Conservation (phyloP, 1,140 invertebrate genomes). For the Zaprionus tsacasi region DNA sequence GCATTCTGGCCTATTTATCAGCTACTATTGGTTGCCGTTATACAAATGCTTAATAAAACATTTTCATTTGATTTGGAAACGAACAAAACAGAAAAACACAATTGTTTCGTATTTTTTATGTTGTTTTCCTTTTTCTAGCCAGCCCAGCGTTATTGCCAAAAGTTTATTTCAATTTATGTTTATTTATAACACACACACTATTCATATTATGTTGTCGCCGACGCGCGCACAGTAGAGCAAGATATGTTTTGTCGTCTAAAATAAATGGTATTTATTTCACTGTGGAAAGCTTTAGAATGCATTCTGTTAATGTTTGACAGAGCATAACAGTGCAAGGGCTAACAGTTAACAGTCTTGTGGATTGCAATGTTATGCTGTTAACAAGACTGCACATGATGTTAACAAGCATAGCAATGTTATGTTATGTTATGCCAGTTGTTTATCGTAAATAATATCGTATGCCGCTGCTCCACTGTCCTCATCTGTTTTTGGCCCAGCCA, state of each 20-base stretch:
- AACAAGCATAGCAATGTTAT: not conserved
- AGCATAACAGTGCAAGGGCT: constrained; percentile 7
- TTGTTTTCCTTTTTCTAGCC: constrained; percentile 13
- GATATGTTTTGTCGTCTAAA: not conserved
- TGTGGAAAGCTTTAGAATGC: not conserved
- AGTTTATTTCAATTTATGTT: constrained; percentile 42
- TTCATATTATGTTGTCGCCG: constrained; percentile 22
- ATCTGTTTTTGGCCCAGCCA: constrained; percentile 9
- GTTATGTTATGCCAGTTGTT: not conserved
- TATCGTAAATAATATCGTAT: not conserved
- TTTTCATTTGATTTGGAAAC: constrained; percentile 65
- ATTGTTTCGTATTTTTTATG: constrained; percentile 32
- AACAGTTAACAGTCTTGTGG: not conserved
- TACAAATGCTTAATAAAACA: constrained; percentile 58
- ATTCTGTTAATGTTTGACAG: constrained; percentile 7
- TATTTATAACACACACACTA: constrained; percentile 24
- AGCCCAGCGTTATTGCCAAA: constrained; percentile 22
- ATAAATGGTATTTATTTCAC: not conserved
- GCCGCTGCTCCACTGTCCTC: constrained; percentile 17
- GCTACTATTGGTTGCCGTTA: constrained; percentile 53
- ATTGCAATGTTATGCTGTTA: not conserved
- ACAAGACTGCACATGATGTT: too few species aligned
- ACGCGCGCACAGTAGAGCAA: constrained; percentile 34
- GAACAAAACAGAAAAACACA: constrained; percentile 50
- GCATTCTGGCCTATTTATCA: constrained; percentile 9